Evolutionary conservation across 1,140 invertebrate genomes (phyloP), one percentile per base, ranked within the genome.

Genomic region (Bactericera cockerelli): DNA sequence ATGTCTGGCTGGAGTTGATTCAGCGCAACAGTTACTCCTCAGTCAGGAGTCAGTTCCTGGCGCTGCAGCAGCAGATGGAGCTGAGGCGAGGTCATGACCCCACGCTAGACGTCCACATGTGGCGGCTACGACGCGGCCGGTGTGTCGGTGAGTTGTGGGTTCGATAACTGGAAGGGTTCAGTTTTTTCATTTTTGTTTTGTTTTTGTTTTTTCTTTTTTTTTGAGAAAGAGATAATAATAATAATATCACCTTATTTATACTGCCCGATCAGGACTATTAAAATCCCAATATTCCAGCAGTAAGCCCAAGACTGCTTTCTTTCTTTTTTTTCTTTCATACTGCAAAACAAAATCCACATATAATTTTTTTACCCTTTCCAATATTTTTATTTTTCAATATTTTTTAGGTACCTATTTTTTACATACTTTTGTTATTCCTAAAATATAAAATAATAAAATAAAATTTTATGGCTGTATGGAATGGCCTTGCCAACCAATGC

Each of bases 1-100:
- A 87, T 63, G 75, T 81, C 54, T 97, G 93, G 93, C 76, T 95
- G 59, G 81, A 90, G 68, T 79, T 82, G 8, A 81, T 97, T 57
- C 83, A 90, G 66, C 74, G 82, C 59, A 87, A 89, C 1, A 90
- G 89, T 62, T 93, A 90, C 72, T 81, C 86, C 55, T 83, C 82
- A 63, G 82, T 95, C 68, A 77, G 85, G 65, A 77, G 81, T 62
- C 83, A 91, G 69, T 75, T 93, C 26, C 72, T 83, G 64, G 77
- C 80, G 42, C 68, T 86, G 26, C 72, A 74, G 62, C 71, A 74
- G 61, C 59, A 62, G 54, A 38, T 70, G 36, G 69, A 70, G 56
- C 60, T 63, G 8, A 73, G 75, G 63, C 75, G 78, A 55, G 77
- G 74, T 1, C 79, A 78, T 62, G 78, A 79, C 65, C 79, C 81